Evolutionary conservation across 2,797 vertebrate species (phyloP).

Genomic region (Melanotaenia trifasciata): DNA sequence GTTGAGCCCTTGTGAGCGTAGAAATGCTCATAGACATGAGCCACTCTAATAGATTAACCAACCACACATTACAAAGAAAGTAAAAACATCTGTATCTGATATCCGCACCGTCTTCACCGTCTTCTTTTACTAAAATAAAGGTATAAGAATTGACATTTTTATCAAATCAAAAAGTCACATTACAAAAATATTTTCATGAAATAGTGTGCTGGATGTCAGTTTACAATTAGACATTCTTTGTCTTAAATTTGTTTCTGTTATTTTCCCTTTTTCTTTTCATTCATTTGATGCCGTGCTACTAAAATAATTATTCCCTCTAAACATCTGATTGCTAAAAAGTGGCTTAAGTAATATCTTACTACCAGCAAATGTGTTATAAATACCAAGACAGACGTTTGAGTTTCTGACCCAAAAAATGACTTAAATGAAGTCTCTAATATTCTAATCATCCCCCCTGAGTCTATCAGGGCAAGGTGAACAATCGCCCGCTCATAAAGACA

Average conservation of each 20-base stretch:
- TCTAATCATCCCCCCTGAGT: conserved; percentile 65
- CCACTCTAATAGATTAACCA: conserved; percentile 74
- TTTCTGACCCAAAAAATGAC: conserved; percentile 56
- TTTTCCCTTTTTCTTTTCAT: not conserved
- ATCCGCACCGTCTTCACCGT: conserved; percentile 24
- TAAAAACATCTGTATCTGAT: conserved; percentile 52
- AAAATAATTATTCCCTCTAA: not conserved
- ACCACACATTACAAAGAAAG: conserved; percentile 59
- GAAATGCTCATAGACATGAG: conserved; percentile 66
- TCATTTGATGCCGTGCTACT: not conserved
- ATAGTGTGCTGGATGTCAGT: not conserved
- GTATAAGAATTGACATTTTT: conserved; percentile 2
- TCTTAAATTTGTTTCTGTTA: too few species aligned
- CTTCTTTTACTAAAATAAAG: conserved; percentile 25
- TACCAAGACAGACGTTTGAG: conserved; percentile 28
- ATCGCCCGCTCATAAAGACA: conserved; percentile 81
- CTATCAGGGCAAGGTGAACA: conserved; percentile 79
- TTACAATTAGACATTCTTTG: not conserved
- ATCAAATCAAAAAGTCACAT: not conserved
- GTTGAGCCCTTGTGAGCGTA: conserved; percentile 68
- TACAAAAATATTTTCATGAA: not conserved
- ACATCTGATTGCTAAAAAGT: not conserved
- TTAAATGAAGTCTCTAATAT: conserved; percentile 63
- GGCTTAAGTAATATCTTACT: conserved; percentile 5
- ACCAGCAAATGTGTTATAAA: conserved; percentile 41